phyloP scores from a whole-genome alignment of 2,797 vertebrate genomes.

The Nasua narica region DNA sequence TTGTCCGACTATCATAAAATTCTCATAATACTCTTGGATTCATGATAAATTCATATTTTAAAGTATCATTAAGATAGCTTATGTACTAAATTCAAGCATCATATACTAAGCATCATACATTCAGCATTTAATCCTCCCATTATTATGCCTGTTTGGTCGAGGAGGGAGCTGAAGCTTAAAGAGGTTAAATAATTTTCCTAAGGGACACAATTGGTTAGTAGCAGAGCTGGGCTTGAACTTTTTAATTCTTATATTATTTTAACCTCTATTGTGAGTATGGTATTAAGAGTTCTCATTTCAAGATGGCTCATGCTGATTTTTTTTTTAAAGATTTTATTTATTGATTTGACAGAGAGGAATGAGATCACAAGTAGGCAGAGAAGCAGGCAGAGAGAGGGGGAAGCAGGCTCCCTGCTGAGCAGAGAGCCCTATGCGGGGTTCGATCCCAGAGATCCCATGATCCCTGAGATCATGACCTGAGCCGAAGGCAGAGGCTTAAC shows the following conservation, averaged over 20 bases:
- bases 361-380: no score
- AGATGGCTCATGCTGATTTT: background rate
- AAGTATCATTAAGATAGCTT: background rate
- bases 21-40: background rate
- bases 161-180: background rate
- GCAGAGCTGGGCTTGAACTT: background rate
- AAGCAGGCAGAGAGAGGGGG: no score
- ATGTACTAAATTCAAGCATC: background rate
- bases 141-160: background rate
- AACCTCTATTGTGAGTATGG: background rate
- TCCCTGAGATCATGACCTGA: no score
- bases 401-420: no score
- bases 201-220: background rate
- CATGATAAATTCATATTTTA: conserved; percentile 29
- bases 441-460: no score
- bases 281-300: conserved; percentile 4
- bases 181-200: conserved; percentile 26
- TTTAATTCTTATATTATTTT: conserved; percentile 5
- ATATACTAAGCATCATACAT: background rate
- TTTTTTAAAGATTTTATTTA: no score
- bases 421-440: no score
- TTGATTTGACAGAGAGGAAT: no score
- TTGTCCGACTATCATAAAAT: background rate
- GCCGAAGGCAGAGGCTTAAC: no score
- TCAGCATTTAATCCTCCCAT: background rate